Conservation (phyloP, 2,797 vertebrate genomes). For the Coregonus ussuriensis region DNA sequence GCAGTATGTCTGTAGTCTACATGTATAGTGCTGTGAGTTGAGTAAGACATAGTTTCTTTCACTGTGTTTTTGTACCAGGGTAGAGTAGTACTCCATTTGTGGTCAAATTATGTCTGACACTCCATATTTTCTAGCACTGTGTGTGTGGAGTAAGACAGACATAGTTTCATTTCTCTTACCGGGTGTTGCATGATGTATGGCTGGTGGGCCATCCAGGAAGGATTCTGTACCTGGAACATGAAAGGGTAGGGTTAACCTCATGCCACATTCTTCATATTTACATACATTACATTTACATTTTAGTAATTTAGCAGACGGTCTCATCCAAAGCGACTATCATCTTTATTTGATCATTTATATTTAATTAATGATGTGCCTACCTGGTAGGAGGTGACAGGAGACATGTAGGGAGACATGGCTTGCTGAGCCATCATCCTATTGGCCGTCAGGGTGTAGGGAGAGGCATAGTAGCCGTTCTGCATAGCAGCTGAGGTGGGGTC, state of each 20-base stretch:
- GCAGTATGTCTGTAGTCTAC: no score
- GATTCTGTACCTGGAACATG: constrained; percentile 88
- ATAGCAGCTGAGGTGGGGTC: constrained; percentile 93
- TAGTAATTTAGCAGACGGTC: no score
- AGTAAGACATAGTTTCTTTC: neutral
- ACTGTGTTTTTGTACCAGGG: constrained; percentile 47
- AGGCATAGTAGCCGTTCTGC: constrained; percentile 96
- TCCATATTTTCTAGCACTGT: neutral
- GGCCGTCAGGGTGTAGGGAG: constrained; percentile 93
- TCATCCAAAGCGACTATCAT: no score
- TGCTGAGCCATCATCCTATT: constrained; percentile 98
- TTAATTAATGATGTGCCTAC: constrained; percentile 62
- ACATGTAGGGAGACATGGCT: constrained; percentile 94
- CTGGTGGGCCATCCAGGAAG: constrained; percentile 98
- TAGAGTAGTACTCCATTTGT: neutral
- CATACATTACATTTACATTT: no score
- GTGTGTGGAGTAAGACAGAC: neutral
- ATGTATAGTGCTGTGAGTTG: neutral
- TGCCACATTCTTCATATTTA: neutral
- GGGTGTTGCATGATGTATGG: constrained; percentile 99
- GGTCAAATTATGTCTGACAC: neutral
- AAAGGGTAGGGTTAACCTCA: neutral
- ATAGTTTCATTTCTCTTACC: constrained; percentile 76
- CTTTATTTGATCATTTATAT: no score
- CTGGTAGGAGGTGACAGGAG: constrained; percentile 97